A percentile compares a stretch with the other conserved stretches of the same genome.
Evolutionary conservation across 2,888 invertebrate genomes (phyloP).

Genomic region (Tortrix viridana): DNA sequence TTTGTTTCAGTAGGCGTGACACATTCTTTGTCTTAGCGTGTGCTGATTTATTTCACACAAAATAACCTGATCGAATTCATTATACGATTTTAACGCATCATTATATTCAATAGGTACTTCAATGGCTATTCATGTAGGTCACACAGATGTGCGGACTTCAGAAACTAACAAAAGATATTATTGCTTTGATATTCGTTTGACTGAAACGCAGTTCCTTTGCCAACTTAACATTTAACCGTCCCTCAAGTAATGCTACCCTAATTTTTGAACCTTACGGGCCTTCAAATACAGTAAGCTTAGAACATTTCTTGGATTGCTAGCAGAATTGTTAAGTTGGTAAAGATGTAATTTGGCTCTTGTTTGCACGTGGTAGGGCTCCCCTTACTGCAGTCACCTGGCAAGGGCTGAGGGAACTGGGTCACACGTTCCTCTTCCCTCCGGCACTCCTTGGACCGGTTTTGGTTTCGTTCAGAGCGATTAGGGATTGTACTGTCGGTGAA

Average conservation of each 20-base stretch:
- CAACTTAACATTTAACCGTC: conserved; percentile 39
- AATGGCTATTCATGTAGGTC: conserved; percentile 68
- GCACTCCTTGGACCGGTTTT: conserved; percentile 54
- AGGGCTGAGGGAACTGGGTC: conserved; percentile 72
- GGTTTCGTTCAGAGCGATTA: conserved; percentile 58
- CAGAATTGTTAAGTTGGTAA: conserved; percentile 42
- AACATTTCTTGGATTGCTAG: conserved; percentile 9
- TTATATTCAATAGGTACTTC: conserved; percentile 50
- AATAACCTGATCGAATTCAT: conserved; percentile 35
- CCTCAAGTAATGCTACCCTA: neutral
- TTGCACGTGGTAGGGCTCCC: conserved; percentile 68
- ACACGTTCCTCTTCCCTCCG: conserved; percentile 61
- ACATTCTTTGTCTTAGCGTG: conserved; percentile 20
- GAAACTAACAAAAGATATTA: conserved; percentile 64
- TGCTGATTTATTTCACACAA: conserved; percentile 8
- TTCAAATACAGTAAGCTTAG: conserved; percentile 10
- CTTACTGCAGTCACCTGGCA: conserved; percentile 44
- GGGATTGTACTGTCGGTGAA: conserved; percentile 44
- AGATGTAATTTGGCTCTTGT: conserved; percentile 56
- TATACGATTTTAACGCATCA: conserved; percentile 34
- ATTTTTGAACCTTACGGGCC: conserved; percentile 7
- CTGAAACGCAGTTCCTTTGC: conserved; percentile 66
- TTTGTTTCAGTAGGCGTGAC: conserved; percentile 2
- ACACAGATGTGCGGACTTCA: conserved; percentile 59
- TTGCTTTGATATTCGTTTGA: conserved; percentile 59